Conservation (phyloP, 2,888 invertebrate species). For the Dolomedes plantarius region DNA sequence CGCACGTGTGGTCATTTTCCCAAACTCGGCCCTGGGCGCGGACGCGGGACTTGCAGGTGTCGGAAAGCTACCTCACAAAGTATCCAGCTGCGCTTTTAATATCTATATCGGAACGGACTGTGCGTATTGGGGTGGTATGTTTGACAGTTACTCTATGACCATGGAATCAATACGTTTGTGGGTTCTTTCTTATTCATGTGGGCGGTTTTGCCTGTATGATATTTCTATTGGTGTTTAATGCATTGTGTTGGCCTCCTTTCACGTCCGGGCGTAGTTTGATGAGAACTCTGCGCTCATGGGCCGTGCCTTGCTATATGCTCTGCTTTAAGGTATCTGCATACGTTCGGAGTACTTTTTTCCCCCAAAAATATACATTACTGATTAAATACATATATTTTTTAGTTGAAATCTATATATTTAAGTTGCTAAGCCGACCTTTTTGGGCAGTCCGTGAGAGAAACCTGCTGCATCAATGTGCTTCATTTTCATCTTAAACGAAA, state of each 20-base stretch:
- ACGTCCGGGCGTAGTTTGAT: too few species aligned
- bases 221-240: conserved; percentile 25
- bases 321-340: too few species aligned
- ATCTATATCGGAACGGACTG: conserved; percentile 22
- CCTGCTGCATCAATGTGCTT: too few species aligned
- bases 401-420: too few species aligned
- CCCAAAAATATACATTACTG: too few species aligned
- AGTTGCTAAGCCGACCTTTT: too few species aligned
- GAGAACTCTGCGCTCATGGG: too few species aligned
- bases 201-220: conserved; percentile 18
- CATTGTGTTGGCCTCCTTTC: conserved; percentile 7
- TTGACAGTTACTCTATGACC: conserved; percentile 20
- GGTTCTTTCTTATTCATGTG: conserved; percentile 1
- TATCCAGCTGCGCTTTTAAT: conserved; percentile 51
- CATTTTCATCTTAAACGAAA: too few species aligned
- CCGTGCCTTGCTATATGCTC: too few species aligned
- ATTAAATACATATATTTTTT: too few species aligned
- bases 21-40: not conserved
- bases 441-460: too few species aligned
- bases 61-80: not conserved
- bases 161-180: not conserved
- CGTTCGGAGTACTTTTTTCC: too few species aligned
- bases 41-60: conserved; percentile 12
- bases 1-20: conserved; percentile 62
- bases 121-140: conserved; percentile 25